Conservation (phyloP, 2,888 invertebrate species). For the Noctua janthina region DNA sequence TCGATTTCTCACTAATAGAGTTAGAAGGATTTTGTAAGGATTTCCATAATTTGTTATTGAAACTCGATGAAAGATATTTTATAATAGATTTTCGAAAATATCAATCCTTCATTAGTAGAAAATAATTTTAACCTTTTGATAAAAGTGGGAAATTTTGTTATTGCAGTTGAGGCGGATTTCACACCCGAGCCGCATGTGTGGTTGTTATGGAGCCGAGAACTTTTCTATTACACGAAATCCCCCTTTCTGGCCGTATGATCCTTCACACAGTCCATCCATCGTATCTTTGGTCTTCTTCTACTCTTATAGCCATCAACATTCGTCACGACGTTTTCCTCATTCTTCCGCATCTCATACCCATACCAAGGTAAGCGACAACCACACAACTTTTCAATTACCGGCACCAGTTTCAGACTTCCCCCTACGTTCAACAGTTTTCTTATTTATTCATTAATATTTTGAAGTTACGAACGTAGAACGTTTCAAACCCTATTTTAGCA, state of each 20-base stretch:
- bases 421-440: background rate
- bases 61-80: no score
- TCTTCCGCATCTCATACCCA: background rate
- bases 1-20: background rate
- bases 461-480: background rate
- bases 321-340: background rate
- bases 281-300: background rate
- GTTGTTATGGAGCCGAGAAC: background rate
- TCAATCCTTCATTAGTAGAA: no score
- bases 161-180: no score
- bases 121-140: no score
- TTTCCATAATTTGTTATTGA: background rate
- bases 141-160: no score
- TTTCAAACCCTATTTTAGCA: background rate
- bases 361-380: background rate
- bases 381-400: background rate
- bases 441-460: background rate
- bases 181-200: no score
- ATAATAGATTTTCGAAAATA: no score
- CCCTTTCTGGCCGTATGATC: background rate
- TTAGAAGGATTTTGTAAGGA: background rate
- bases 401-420: background rate
- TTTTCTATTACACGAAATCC: background rate
- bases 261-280: background rate
- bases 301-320: background rate